phyloP scores from a whole-genome alignment of 2,888 invertebrate genomes.

The Sepiola atlantica region DNA sequence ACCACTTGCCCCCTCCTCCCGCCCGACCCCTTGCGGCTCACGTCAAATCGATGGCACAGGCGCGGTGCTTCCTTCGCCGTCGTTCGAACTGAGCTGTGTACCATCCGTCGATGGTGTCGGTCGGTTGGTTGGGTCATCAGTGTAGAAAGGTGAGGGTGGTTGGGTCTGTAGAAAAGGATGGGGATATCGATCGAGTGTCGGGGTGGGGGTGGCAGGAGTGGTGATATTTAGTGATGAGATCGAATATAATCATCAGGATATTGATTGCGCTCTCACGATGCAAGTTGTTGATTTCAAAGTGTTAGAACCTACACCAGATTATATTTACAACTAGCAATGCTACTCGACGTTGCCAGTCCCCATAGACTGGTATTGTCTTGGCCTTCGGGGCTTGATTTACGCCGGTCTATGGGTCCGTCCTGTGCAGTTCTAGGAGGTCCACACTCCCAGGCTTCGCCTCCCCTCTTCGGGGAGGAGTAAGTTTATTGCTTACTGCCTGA shows the following conservation, averaged over 20 bases:
- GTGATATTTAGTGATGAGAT: neutral
- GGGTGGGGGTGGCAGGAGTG: neutral
- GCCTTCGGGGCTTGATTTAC: too few relatives aligned
- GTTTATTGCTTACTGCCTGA: too few relatives aligned
- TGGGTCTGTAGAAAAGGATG: neutral
- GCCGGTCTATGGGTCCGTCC: too few relatives aligned
- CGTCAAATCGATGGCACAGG: neutral
- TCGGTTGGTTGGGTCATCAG: neutral
- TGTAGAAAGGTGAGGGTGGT: neutral
- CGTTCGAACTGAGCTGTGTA: neutral
- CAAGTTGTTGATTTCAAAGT: neutral
- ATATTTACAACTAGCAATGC: neutral
- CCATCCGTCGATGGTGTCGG: neutral
- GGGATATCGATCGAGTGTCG: neutral
- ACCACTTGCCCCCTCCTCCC: conserved; percentile 32
- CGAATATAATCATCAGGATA: neutral
- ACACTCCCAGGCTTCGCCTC: too few relatives aligned
- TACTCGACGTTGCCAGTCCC: too few relatives aligned
- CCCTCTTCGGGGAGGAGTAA: too few relatives aligned
- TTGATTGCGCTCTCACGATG: neutral
- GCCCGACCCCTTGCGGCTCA: conserved; percentile 12
- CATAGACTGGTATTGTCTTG: too few relatives aligned
- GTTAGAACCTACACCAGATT: neutral
- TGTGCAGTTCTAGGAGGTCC: too few relatives aligned
- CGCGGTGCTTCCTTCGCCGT: neutral